phyloP scores from a whole-genome alignment of 1,140 invertebrate species.

The Magallana ariakensis region DNA sequence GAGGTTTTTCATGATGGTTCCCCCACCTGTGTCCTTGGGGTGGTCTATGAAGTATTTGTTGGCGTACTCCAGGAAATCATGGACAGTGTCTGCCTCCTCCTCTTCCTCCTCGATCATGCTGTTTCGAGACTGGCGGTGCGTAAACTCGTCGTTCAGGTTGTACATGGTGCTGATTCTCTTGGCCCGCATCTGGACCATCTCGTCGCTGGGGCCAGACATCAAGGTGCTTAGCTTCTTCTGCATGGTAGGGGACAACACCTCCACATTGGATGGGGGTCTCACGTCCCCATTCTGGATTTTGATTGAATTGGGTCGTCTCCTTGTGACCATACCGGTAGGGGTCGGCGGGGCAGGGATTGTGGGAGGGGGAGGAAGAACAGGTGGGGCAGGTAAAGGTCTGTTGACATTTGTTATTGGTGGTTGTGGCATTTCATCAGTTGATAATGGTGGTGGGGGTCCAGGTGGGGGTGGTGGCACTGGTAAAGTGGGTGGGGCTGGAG shows the following conservation, averaged over 20 bases:
- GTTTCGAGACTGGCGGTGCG: not conserved
- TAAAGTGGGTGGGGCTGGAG: constrained; percentile 49
- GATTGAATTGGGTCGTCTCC: constrained; percentile 38
- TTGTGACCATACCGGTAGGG: constrained; percentile 14
- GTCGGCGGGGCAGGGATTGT: constrained; percentile 58
- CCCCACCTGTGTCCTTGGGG: constrained; percentile 87
- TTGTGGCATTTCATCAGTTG: constrained; percentile 57
- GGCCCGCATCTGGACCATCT: constrained; percentile 3
- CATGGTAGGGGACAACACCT: constrained; percentile 62
- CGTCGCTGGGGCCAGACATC: constrained; percentile 45
- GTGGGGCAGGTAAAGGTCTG: constrained; percentile 45
- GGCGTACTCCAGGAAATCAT: constrained; percentile 95
- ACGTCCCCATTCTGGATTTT: constrained; percentile 46
- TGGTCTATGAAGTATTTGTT: constrained; percentile 96
- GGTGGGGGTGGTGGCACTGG: constrained; percentile 41
- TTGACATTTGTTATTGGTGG: constrained; percentile 46
- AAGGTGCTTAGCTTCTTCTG: constrained; percentile 57
- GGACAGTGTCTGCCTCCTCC: constrained; percentile 78
- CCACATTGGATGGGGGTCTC: constrained; percentile 58
- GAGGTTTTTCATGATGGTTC: constrained; percentile 92
- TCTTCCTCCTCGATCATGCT: constrained; percentile 46
- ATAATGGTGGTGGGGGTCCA: constrained; percentile 47
- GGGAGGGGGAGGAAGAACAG: constrained; percentile 62
- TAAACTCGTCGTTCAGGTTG: constrained; percentile 7
- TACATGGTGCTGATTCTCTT: constrained; percentile 41